Conservation (phyloP, 2,888 invertebrate genomes). For the Cabera pusaria region DNA sequence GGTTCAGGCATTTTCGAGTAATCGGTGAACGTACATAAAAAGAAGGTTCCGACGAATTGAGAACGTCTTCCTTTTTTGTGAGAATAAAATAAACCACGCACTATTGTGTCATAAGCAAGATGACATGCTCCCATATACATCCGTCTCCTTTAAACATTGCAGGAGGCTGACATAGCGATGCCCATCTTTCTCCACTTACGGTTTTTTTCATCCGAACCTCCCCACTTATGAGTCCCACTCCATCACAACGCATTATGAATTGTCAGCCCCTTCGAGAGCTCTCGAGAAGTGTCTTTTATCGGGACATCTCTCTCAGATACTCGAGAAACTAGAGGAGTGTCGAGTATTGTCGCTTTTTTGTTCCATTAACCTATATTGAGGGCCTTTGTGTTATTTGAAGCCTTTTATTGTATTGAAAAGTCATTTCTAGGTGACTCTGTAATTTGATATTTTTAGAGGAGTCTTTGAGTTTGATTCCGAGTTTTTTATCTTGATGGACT, state of each 20-base stretch:
- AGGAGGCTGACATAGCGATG: slow-evolving; percentile 2
- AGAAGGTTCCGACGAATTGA: no score
- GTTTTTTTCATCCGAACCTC: slow-evolving; percentile 13
- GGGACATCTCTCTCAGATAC: slow-evolving; percentile 21
- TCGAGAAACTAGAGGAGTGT: slow-evolving; percentile 19
- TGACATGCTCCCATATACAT: no score
- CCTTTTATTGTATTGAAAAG: slow-evolving; percentile 23
- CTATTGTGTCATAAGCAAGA: no score
- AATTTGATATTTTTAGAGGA: slow-evolving; percentile 22
- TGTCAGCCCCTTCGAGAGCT: slow-evolving; percentile 17
- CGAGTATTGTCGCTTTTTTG: slow-evolving; percentile 23
- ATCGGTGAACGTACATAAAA: no score
- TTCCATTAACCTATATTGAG: slow-evolving; percentile 25
- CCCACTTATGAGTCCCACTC: slow-evolving; percentile 13
- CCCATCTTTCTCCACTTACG: slow-evolving; percentile 11
- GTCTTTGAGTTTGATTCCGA: no score
- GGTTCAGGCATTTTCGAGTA: no score
- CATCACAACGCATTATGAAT: slow-evolving; percentile 21
- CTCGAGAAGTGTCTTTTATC: slow-evolving; percentile 22
- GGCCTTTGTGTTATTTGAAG: slow-evolving; percentile 20
- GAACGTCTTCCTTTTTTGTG: no score
- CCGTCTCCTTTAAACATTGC: no score
- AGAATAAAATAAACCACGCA: no score
- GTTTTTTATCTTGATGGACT: no score
- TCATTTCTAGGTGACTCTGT: slow-evolving; percentile 7